phyloP scores from a whole-genome alignment of 2,113 vertebrate species.

The Halichoerus grypus region DNA sequence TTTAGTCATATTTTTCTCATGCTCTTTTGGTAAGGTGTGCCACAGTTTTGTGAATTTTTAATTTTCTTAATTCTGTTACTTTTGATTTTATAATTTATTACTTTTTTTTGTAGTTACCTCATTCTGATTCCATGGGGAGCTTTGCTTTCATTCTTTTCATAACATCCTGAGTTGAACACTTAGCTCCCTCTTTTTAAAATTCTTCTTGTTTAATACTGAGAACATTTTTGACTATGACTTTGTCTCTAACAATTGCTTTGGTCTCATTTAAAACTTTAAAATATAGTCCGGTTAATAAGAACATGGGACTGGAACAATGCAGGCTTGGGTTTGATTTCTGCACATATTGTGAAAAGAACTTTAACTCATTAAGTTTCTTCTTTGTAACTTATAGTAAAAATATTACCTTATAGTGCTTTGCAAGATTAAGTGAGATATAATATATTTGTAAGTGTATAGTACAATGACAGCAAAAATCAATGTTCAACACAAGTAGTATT shows the following conservation, averaged over 20 bases:
- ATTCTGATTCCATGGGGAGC: not conserved
- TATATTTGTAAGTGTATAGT: not conserved
- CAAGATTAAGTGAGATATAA: not conserved
- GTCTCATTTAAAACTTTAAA: not conserved
- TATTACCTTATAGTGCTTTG: not conserved
- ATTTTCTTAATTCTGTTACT: not conserved
- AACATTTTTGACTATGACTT: not conserved
- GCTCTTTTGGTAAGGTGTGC: not conserved
- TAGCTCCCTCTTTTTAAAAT: not conserved
- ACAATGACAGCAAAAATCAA: not conserved
- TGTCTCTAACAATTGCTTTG: not conserved
- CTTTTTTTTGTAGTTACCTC: not conserved
- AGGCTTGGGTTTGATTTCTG: not conserved
- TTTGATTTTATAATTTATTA: constrained; percentile 53
- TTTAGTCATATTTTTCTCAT: constrained; percentile 40
- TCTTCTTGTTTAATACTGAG: not conserved
- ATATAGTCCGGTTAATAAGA: not conserved
- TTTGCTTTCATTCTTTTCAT: not conserved
- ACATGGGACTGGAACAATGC: not conserved
- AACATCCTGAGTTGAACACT: not conserved
- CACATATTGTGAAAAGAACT: not conserved
- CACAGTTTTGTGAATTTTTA: not conserved
- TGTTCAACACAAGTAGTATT: not conserved
- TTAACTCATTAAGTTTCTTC: not conserved
- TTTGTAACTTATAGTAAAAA: constrained; percentile 3